Conservation (phyloP, 2,888 invertebrate genomes). For the Limenitis camilla region DNA sequence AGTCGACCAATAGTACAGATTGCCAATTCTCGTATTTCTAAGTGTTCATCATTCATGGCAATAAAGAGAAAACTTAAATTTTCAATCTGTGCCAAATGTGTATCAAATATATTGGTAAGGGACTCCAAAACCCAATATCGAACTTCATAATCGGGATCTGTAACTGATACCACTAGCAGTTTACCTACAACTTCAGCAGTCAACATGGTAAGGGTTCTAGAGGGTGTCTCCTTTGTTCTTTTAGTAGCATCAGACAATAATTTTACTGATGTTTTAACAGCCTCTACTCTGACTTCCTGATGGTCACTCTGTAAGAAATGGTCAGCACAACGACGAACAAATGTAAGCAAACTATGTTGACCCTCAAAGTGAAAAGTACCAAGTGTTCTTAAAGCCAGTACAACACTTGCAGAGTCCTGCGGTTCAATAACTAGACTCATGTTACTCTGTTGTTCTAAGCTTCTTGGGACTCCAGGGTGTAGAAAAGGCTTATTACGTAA, state of each 20-base stretch:
- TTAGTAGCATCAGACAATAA: constrained; percentile 88
- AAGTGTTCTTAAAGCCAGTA: constrained; percentile 92
- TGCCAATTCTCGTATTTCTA: constrained; percentile 95
- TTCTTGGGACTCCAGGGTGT: constrained; percentile 86
- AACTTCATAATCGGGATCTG: constrained; percentile 96
- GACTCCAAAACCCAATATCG: constrained; percentile 94
- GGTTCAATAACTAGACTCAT: constrained; percentile 70
- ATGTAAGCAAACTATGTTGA: constrained; percentile 88
- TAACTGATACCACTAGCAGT: constrained; percentile 93
- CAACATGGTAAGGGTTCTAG: constrained; percentile 89
- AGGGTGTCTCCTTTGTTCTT: constrained; percentile 76
- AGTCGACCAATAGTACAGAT: constrained; percentile 94
- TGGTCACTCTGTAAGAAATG: constrained; percentile 92
- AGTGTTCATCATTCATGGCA: constrained; percentile 96
- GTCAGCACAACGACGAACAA: constrained; percentile 94
- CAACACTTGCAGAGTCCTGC: constrained; percentile 87
- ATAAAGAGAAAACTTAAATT: constrained; percentile 94
- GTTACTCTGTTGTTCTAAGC: constrained; percentile 68
- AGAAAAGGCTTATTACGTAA: constrained; percentile 90
- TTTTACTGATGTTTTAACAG: constrained; percentile 94
- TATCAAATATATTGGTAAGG: constrained; percentile 92
- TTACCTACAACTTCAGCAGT: constrained; percentile 91
- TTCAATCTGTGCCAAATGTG: constrained; percentile 96
- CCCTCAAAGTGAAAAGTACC: constrained; percentile 94
- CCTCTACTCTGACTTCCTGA: constrained; percentile 90